A percentile compares a stretch with the other conserved stretches of the same genome.
Evolutionary conservation across 2,888 invertebrate species (phyloP).

Genomic region (Harpalus rufipes): DNA sequence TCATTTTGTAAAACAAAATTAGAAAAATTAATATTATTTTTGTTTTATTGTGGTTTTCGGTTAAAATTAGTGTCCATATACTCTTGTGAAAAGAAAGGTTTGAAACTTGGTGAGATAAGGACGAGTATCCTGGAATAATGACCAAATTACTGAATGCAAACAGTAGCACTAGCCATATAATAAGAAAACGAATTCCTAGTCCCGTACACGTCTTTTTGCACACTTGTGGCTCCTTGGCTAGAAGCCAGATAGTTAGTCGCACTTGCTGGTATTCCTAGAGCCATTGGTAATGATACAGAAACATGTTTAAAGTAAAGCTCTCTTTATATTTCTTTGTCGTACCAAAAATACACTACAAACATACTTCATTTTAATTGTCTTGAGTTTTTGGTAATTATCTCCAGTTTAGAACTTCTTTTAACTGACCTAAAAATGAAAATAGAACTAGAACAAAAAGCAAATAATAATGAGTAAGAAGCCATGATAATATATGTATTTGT

Average conservation of each 20-base stretch:
- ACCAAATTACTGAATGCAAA: conserved; percentile 31
- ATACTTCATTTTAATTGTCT: conserved; percentile 22
- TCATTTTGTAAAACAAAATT: too few relatives aligned
- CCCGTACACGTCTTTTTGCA: conserved; percentile 49
- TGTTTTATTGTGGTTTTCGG: too few relatives aligned
- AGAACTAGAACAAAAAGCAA: too few relatives aligned
- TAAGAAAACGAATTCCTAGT: conserved; percentile 19
- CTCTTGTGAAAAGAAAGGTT: too few relatives aligned
- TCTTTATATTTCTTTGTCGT: conserved; percentile 52
- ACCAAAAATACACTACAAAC: conserved; percentile 45
- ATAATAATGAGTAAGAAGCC: too few relatives aligned
- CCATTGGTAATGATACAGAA: conserved; percentile 63
- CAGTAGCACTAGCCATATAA: conserved; percentile 23
- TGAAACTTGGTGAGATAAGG: not conserved
- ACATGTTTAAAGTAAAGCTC: conserved; percentile 53
- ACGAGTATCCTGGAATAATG: conserved; percentile 17
- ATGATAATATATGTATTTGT: too few relatives aligned
- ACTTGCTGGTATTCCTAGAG: conserved; percentile 56
- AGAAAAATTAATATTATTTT: too few relatives aligned
- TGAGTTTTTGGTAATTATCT: conserved; percentile 20
- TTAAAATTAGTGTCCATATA: too few relatives aligned
- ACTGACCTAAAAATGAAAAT: not conserved
- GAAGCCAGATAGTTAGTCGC: conserved; percentile 48
- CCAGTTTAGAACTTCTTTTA: conserved; percentile 29
- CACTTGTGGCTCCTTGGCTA: conserved; percentile 62